Evolutionary conservation across 2,797 vertebrate species (phyloP), one percentile per base, ranked within the genome.

Genomic region (Nasua narica): DNA sequence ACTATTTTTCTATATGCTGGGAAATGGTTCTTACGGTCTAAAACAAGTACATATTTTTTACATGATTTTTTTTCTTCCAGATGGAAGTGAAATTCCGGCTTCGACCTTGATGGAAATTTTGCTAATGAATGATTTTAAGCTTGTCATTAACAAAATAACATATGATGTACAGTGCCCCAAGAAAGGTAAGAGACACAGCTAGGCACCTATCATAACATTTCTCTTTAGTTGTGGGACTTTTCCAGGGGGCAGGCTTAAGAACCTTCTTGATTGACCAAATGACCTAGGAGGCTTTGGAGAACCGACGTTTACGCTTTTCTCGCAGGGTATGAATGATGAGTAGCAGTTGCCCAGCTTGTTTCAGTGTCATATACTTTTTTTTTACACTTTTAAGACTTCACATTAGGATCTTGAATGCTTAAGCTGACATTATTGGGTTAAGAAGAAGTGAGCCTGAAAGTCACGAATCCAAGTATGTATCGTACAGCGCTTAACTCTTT

Each of bases 111-210:
- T 99, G 97, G 99, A 99, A 52, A 19, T 98, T 91, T 98, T 99
- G 95, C 69, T 99, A 97, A 99, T 98, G 97, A 99, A 99, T 93
- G 99, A 99, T 97, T 99, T 99, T 92, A 98, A 99, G 95, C 99
- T 99, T 65, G 87, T 99, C 96, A 98, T 99, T 97, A 99, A 99
- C 89, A 83, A 98, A 37, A 78, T 90, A 3, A 98, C 98, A 1
- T 99, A 99, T 92, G 97, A 97, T 0, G 98, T 99, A 50, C 97
- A 90, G 70, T 91, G 99, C 60, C 99, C 99, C 70, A 97, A 98
- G 29, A 98, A 97, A 98, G 99, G 99, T 99, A 99, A 95, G 90
- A 87, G 67, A 32, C 11, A 12, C 37, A 48, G 15, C 32, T 52
- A 2, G 65, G 3, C 48, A 50, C 15, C 70, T 86, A 9, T 46